Evolutionary conservation across 30 jellyfish, hydroid and myxozoan genomes (phyloP).

Genomic region (Hydra vulgaris): DNA sequence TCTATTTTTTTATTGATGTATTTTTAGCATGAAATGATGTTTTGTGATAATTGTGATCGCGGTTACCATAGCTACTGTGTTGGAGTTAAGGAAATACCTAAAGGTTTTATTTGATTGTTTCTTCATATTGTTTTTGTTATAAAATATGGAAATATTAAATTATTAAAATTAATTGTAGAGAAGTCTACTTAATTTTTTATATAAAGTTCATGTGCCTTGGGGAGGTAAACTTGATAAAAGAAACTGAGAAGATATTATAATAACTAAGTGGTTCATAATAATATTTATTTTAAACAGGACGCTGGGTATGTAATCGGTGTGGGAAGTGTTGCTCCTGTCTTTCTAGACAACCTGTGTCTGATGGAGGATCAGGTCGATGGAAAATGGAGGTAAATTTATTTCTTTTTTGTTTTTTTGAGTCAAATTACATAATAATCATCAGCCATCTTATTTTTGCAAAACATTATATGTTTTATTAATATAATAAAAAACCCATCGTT

Average conservation of each 20-base stretch:
- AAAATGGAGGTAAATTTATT: slow-evolving; percentile 91
- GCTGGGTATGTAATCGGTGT: slow-evolving; percentile 91
- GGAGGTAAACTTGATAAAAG: too few relatives aligned
- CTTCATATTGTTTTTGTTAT: too few relatives aligned
- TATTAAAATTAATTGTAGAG: neutral
- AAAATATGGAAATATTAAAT: neutral
- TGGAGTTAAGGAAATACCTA: slow-evolving; percentile 78
- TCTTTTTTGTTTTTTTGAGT: too few relatives aligned
- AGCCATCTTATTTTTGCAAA: too few relatives aligned
- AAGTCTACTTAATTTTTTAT: neutral
- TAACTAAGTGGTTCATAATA: neutral
- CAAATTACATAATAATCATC: too few relatives aligned
- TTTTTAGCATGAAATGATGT: slow-evolving; percentile 88
- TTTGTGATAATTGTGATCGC: slow-evolving; percentile 96
- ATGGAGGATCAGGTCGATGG: slow-evolving; percentile 85
- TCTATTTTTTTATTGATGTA: neutral
- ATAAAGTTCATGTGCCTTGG: too few relatives aligned
- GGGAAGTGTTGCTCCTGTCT: slow-evolving; percentile 97
- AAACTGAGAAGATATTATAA: too few relatives aligned
- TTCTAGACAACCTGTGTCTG: slow-evolving; percentile 54
- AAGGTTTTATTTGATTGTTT: slow-evolving; percentile 64
- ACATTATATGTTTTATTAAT: too few relatives aligned
- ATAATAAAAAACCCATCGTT: too few relatives aligned
- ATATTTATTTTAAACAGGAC: slow-evolving; percentile 36
- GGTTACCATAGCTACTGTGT: slow-evolving; percentile 96